Evolutionary conservation across 64 coral and sea anemone genomes (phyloP).

Genomic region (Trachythela sp.): DNA sequence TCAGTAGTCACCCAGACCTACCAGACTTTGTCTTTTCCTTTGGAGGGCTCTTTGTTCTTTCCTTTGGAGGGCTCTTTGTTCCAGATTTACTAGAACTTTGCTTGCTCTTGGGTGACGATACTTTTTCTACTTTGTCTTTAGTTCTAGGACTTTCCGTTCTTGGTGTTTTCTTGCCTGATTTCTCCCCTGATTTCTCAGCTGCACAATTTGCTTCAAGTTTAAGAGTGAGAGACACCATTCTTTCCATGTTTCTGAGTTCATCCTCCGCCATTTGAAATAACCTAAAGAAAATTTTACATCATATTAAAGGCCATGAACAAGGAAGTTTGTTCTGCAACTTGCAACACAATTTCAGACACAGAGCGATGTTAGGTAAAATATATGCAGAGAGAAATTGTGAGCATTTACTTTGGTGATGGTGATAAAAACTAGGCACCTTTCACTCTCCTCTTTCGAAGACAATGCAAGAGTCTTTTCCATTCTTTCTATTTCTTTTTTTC

Average conservation of each 20-base stretch:
- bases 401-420: too few species aligned
- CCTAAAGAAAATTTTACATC: too few species aligned
- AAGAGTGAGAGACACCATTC: not conserved
- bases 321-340: too few species aligned
- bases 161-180: not conserved
- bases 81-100: not conserved
- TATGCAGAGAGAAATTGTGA: too few species aligned
- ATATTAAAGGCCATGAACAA: too few species aligned
- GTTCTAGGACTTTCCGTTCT: not conserved
- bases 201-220: not conserved
- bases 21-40: not conserved
- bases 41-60: not conserved
- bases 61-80: not conserved
- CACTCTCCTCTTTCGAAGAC: conserved; percentile 48
- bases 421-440: too few species aligned
- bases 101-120: not conserved
- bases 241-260: not conserved
- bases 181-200: not conserved
- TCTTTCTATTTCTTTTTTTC: conserved; percentile 35
- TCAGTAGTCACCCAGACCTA: not conserved
- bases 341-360: too few species aligned
- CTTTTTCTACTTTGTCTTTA: not conserved
- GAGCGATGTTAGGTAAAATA: too few species aligned
- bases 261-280: not conserved
- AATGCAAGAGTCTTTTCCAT: conserved; percentile 50